Evolutionary conservation across 2,888 invertebrate genomes (phyloP).

Genomic region (Chrysomela aeneicollis): DNA sequence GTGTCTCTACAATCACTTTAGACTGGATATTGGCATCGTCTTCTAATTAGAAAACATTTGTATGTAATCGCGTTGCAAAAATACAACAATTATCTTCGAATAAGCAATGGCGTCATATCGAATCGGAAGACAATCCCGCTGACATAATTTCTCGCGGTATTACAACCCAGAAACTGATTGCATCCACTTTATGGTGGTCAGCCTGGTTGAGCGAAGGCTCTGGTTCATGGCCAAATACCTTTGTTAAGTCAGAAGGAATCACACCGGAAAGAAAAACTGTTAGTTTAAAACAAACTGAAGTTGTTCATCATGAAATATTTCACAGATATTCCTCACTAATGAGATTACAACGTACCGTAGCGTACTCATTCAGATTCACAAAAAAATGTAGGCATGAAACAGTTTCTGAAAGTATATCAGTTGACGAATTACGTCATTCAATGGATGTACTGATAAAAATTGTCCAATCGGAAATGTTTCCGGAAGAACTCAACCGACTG

Average conservation of each 20-base stretch:
- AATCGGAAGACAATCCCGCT: no score
- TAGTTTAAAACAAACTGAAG: no score
- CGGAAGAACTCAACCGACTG: slow-evolving; percentile 13
- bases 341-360: slow-evolving; percentile 13
- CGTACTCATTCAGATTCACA: slow-evolving; percentile 14
- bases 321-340: slow-evolving; percentile 13
- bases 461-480: slow-evolving; percentile 15
- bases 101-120: no score
- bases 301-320: no score
- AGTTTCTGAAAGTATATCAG: no score
- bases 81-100: no score
- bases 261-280: no score
- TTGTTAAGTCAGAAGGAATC: no score
- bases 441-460: slow-evolving; percentile 21
- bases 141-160: slow-evolving; percentile 47
- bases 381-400: no score
- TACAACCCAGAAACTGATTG: slow-evolving; percentile 1
- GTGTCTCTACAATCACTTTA: slow-evolving; percentile 38
- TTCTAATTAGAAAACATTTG: no score
- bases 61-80: no score
- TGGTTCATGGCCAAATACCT: slow-evolving; percentile 11
- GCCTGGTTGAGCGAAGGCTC: not conserved
- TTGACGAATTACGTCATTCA: no score
- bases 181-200: slow-evolving; percentile 15
- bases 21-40: slow-evolving; percentile 40